A percentile compares a stretch with the other conserved stretches of the same genome.
Conservation (phyloP, 2,113 vertebrate species). For the Elachura formosa region DNA sequence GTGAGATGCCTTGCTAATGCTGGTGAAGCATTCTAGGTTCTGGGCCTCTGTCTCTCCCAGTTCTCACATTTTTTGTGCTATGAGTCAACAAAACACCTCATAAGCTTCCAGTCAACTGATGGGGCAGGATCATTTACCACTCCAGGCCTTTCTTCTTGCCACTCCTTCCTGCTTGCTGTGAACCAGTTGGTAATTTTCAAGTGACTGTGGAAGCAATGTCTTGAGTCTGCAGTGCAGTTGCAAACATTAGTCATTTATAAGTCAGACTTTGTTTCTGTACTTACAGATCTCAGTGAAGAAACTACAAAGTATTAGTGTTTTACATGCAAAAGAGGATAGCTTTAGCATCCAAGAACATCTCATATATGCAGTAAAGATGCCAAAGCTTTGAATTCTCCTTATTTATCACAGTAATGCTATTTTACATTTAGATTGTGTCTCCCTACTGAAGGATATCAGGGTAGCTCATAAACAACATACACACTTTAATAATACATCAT, state of each 20-base stretch:
- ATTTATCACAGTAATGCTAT: background rate
- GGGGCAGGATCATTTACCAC: background rate
- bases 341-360: background rate
- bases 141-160: background rate
- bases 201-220: background rate
- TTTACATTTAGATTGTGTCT: conserved; percentile 26
- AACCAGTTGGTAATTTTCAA: conserved; percentile 1
- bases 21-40: background rate
- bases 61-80: conserved; percentile 1
- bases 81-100: conserved; percentile 18
- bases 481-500: conserved; percentile 23
- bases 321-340: background rate
- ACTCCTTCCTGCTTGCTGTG: background rate
- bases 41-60: background rate
- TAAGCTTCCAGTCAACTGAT: background rate
- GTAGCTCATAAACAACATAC: conserved; percentile 4
- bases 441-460: background rate
- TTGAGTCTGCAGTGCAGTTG: background rate
- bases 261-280: background rate
- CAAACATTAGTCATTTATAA: background rate
- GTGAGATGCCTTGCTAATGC: conserved; percentile 4
- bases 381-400: background rate
- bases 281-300: background rate
- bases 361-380: background rate
- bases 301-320: background rate